Base-by-base conservation (phyloP, 2,888 invertebrate genomes). In the Harpalus rubripes region DNA sequence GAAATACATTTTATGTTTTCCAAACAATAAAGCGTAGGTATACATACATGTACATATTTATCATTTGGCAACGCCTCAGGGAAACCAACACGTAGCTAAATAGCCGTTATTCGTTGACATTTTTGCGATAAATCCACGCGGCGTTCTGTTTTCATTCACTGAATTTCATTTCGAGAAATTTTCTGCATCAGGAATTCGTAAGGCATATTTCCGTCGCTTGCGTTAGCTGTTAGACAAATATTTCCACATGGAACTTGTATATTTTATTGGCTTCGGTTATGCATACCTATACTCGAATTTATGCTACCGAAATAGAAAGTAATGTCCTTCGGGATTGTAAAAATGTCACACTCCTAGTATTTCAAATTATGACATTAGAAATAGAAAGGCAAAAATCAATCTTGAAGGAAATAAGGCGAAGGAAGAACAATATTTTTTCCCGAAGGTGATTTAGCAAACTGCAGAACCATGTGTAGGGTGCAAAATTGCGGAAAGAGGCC, bases 101-200 rank as follows among this genome's bases (percentile, higher is more conserved):
- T 44, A 74, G 72, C 72, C 41, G 72, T 74, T 44, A 74, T 58
- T 58, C 56, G 41, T 58, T 12, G 58, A 56, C 56, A 12, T 78
- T 78, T 58, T 78, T 78, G 32, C 7, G 7, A 22, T 22, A 58
- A 78, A 78, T 78, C 22, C 44, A 12, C 44, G 4, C 44, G 44
- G 44, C 41, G 58, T 39, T 85, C 16, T 58, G 59, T 80, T 80
- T 80, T 79, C 72, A 85, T 58, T 79, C 80, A 85, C 58, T 32
- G 80, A 85, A 85, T 80, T 85, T 85, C 72, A 85, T 85, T 85
- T 72, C 84, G 72, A 44, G 80, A 85, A 85, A 85, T 85, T 65
- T 85, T 85, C 85, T 80, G 85, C 85, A 85, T 79, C 58, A 85
- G 85, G 56, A 80, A 85, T 85, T 85, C 85, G 80, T 85, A 85